Percentiles rank a stretch among this genome's conserved stretches.
These are phyloP conservation scores for Pemphigus obesinymphae DNA, from an alignment of 1,140 invertebrate species.

Conservation along the genomic window DNA sequence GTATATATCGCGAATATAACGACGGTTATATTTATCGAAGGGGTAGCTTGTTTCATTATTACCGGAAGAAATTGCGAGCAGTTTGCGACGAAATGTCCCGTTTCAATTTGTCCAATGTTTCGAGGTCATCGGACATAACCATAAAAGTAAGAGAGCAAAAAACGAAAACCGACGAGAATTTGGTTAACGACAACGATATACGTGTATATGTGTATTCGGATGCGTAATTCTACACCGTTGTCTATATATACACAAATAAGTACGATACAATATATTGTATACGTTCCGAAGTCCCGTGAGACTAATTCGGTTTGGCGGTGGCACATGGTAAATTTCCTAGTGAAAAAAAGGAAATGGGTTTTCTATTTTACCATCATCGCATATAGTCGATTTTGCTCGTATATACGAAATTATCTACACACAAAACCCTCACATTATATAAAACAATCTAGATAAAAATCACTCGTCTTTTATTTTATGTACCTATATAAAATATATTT, in stretches of 20 bases:
- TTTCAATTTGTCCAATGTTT: conserved; percentile 17
- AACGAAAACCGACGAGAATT: not conserved
- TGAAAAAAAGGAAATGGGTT: conserved; percentile 14
- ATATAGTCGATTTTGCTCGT: too few relatives aligned
- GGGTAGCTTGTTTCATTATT: not conserved
- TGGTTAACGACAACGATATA: not conserved
- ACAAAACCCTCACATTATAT: too few relatives aligned
- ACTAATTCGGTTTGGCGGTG: not conserved
- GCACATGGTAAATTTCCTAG: not conserved
- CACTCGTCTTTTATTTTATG: too few relatives aligned
- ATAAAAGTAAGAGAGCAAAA: too few relatives aligned
- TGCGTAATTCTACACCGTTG: not conserved
- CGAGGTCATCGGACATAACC: not conserved
- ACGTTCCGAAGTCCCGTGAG: not conserved
- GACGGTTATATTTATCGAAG: too few relatives aligned
- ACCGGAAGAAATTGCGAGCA: not conserved
- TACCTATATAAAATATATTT: too few relatives aligned
- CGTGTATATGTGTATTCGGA: not conserved
- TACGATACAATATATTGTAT: not conserved
- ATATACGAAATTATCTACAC: too few relatives aligned
- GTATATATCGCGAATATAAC: too few relatives aligned
- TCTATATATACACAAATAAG: not conserved
- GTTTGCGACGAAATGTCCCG: not conserved
- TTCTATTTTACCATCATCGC: not conserved
- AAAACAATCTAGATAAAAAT: too few relatives aligned